phyloP scores from a whole-genome alignment of 2,888 invertebrate genomes.

The Sinelater perroti region DNA sequence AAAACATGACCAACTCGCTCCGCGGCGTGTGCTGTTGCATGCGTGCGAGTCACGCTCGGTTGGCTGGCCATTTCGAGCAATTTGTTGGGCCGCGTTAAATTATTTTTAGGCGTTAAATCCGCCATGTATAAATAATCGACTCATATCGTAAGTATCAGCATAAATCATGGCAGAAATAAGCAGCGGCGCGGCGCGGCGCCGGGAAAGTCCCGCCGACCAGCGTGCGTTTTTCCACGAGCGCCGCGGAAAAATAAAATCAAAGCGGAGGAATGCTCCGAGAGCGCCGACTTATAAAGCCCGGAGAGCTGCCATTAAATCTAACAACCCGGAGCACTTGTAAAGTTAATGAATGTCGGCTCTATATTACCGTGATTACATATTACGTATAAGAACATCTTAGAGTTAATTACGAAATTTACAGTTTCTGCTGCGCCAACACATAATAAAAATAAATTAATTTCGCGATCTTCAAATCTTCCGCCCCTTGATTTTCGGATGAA shows the following conservation, averaged over 20 bases:
- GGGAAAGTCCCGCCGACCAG: conserved; percentile 5
- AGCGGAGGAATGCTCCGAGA: conserved; percentile 33
- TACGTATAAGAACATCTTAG: conserved; percentile 49
- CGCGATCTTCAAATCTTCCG: conserved; percentile 28
- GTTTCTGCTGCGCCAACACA: conserved; percentile 44
- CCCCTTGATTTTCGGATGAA: too few relatives aligned
- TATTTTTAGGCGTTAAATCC: conserved; percentile 18
- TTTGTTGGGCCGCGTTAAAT: conserved; percentile 18
- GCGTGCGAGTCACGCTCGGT: conserved; percentile 1
- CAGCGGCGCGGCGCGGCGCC: too few relatives aligned
- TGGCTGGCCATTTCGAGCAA: conserved; percentile 19
- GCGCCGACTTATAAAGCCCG: conserved; percentile 43
- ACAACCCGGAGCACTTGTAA: conserved; percentile 49
- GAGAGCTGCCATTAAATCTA: conserved; percentile 47
- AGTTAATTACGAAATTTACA: conserved; percentile 52
- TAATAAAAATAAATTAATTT: conserved; percentile 50
- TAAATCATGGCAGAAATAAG: conserved; percentile 29
- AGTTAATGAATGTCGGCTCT: conserved; percentile 49
- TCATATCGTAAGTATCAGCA: conserved; percentile 22
- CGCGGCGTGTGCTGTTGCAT: neutral
- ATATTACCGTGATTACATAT: conserved; percentile 50
- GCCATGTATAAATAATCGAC: conserved; percentile 22
- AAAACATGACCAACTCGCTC: too few relatives aligned
- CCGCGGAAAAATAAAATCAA: conserved; percentile 30
- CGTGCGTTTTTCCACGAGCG: conserved; percentile 5